Percentiles rank a stretch among this genome's conserved stretches.
Evolutionary conservation across 2,797 vertebrate species (phyloP).

Genomic region (Pitangus sulphuratus): DNA sequence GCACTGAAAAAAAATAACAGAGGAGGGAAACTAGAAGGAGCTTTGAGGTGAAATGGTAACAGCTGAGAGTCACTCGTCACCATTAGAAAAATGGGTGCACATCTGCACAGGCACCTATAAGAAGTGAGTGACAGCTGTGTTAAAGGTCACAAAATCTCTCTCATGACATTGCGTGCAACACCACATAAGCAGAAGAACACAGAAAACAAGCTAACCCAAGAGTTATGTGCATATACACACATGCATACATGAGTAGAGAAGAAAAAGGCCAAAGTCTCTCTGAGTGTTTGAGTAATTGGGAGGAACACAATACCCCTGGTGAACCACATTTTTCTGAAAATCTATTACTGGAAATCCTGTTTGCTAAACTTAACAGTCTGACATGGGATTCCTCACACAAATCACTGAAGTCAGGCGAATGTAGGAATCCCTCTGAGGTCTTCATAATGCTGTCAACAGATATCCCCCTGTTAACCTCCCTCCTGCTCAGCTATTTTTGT

Average conservation of each 20-base stretch:
- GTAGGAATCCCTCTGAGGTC: conserved; percentile 58
- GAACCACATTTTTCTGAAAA: conserved; percentile 13
- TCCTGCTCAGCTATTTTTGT: conserved; percentile 67
- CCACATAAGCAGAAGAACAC: not conserved
- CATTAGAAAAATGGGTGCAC: not conserved
- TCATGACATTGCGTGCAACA: rapidly evolving
- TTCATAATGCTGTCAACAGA: conserved; percentile 63
- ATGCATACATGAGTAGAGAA: not conserved
- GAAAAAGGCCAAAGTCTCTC: not conserved
- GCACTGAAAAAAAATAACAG: not conserved
- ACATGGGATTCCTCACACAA: conserved; percentile 28
- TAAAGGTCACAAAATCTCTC: not conserved
- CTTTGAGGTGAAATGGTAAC: not conserved
- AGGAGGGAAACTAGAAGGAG: not conserved
- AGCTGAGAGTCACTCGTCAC: not conserved
- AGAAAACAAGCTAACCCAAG: not conserved
- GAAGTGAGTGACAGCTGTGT: not conserved
- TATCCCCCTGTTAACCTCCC: conserved; percentile 54
- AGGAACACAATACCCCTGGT: not conserved
- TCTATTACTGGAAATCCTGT: conserved; percentile 25
- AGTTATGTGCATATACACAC: not conserved
- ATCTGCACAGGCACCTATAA: not conserved
- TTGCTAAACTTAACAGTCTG: conserved; percentile 53
- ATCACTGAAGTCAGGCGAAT: conserved; percentile 29
- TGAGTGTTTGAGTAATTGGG: not conserved